phyloP scores from a whole-genome alignment of 2,888 invertebrate species.

The Hyalella azteca region DNA sequence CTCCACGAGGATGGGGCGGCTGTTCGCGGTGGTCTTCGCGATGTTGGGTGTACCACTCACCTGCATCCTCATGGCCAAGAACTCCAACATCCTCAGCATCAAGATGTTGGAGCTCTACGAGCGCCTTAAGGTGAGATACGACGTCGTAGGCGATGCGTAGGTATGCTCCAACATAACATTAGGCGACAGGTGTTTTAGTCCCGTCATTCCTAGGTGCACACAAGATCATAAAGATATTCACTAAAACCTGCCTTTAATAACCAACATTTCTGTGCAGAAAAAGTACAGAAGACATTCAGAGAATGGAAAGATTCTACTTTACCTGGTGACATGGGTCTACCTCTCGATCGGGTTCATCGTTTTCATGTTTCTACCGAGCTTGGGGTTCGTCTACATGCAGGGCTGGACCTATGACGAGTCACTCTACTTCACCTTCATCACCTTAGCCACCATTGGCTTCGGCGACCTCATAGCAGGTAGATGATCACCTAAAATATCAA shows the following conservation, averaged over 20 bases:
- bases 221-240: too few species aligned
- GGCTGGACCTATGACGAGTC: conserved; percentile 52
- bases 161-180: background rate
- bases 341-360: conserved; percentile 52
- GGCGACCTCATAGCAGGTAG: conserved; percentile 52
- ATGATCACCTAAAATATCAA: too few species aligned
- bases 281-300: background rate
- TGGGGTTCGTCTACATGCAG: conserved; percentile 45
- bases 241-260: too few species aligned
- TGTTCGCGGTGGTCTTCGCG: conserved; percentile 50
- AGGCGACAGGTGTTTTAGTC: background rate
- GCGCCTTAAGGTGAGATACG: conserved; percentile 43
- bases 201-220: too few species aligned
- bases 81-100: conserved; percentile 49
- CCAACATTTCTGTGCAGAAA: background rate
- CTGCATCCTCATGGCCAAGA: conserved; percentile 54
- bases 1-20: conserved; percentile 37
- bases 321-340: conserved; percentile 46
- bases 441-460: conserved; percentile 55
- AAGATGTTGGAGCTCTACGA: conserved; percentile 48
- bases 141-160: background rate
- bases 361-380: conserved; percentile 54
- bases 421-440: conserved; percentile 55
- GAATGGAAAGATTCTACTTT: conserved; percentile 41
- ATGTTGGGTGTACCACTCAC: conserved; percentile 55